A percentile compares a stretch with the other conserved stretches of the same genome.
Evolutionary conservation across 2,888 invertebrate genomes (phyloP).

Genomic region (Trisateles emortualis): DNA sequence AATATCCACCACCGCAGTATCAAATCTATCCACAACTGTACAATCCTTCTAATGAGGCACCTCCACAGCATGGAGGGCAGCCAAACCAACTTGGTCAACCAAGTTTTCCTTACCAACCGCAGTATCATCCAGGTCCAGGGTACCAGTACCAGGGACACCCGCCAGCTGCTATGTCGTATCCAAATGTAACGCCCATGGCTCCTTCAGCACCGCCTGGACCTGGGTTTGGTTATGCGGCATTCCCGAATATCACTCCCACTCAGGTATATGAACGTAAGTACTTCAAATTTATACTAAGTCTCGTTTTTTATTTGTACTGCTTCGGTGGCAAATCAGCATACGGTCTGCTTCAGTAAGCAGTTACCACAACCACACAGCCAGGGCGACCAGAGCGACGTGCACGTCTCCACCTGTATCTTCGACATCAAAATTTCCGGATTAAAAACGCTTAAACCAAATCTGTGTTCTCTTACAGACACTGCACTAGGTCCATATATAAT

Average conservation of each 20-base stretch:
- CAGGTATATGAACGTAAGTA: conserved; percentile 50
- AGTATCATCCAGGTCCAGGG: conserved; percentile 45
- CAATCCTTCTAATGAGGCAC: conserved; percentile 60
- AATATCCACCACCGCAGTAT: conserved; percentile 70
- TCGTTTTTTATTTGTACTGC: neutral
- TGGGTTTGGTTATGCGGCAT: conserved; percentile 44
- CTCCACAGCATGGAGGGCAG: conserved; percentile 51
- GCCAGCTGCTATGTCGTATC: conserved; percentile 68
- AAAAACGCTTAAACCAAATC: too few relatives aligned
- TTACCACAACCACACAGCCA: too few relatives aligned
- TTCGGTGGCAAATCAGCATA: neutral
- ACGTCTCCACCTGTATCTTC: too few relatives aligned
- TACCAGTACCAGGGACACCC: conserved; percentile 52
- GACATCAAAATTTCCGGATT: too few relatives aligned
- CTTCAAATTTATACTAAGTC: too few relatives aligned
- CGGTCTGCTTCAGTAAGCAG: too few relatives aligned
- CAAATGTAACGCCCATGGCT: conserved; percentile 47
- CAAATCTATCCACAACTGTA: conserved; percentile 72
- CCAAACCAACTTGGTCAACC: conserved; percentile 52
- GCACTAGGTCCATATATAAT: too few relatives aligned
- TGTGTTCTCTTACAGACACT: too few relatives aligned
- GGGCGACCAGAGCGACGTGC: too few relatives aligned
- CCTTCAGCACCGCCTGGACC: conserved; percentile 45
- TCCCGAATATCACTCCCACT: conserved; percentile 47
- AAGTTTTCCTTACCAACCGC: conserved; percentile 35